Percentiles rank a stretch among this genome's conserved stretches.
Evolutionary conservation across 2,113 vertebrate genomes (phyloP).

Genomic region (Emydura subglobosa): DNA sequence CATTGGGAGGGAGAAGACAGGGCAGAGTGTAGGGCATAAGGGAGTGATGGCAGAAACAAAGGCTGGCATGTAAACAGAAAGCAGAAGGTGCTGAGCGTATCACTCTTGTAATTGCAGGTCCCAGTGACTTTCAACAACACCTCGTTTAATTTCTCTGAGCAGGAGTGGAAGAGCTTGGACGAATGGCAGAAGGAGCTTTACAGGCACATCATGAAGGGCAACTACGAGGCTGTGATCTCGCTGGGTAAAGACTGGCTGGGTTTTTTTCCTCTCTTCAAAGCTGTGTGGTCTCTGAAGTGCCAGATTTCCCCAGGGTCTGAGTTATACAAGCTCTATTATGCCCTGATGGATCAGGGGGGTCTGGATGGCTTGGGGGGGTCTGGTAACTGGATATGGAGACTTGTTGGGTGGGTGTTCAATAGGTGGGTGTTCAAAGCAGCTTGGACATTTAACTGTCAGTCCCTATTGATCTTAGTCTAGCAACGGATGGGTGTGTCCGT

Average conservation of each 20-base stretch:
- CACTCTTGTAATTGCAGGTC: conserved; percentile 68
- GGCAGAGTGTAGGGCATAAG: accelerated
- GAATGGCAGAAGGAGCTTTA: conserved; percentile 85
- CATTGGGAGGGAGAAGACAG: neutral
- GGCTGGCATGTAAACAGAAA: neutral
- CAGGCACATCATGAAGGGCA: conserved; percentile 82
- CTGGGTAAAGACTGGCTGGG: conserved; percentile 74
- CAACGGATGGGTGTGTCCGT: accelerated
- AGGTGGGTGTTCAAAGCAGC: neutral
- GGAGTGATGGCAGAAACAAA: accelerated
- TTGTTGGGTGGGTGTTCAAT: no score
- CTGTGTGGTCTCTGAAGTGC: neutral
- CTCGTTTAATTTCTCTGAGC: conserved; percentile 79
- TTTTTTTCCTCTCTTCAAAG: neutral
- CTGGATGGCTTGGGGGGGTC: accelerated
- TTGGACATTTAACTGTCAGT: neutral
- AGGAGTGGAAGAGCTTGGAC: conserved; percentile 81
- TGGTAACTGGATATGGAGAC: accelerated
- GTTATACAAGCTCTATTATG: neutral
- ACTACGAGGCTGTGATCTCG: conserved; percentile 83
- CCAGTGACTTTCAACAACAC: conserved; percentile 77
- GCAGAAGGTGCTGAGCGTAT: accelerated
- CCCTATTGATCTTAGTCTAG: accelerated
- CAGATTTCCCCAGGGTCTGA: neutral
- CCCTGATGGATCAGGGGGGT: neutral